Evolutionary conservation across 2,797 vertebrate species (phyloP).

Genomic region (Merluccius polli): DNA sequence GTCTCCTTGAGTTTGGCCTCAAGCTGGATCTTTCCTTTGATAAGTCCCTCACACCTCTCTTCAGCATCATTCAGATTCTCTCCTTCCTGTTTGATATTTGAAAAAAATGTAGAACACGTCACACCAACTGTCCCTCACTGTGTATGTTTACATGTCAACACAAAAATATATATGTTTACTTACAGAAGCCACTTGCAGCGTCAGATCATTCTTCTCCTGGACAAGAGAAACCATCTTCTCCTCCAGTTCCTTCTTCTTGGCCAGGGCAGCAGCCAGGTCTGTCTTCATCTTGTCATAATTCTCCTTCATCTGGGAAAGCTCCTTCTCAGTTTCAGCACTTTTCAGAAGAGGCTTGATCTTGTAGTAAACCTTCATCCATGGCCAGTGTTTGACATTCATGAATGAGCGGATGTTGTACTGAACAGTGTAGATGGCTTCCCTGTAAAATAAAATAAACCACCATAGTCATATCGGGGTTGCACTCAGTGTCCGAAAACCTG

Average conservation of each 20-base stretch:
- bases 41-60: constrained; percentile 60
- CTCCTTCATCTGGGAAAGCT: constrained; percentile 83
- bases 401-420: constrained; percentile 86
- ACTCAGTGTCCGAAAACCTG: rapidly evolving
- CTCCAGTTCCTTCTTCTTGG: constrained; percentile 81
- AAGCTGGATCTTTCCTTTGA: constrained; percentile 68
- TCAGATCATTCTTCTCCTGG: constrained; percentile 82
- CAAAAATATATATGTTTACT: constrained; percentile 40
- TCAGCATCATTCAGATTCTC: constrained; percentile 67
- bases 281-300: constrained; percentile 48
- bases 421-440: constrained; percentile 79
- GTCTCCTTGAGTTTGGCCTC: constrained; percentile 81
- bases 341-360: constrained; percentile 89
- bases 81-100: constrained; percentile 45
- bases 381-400: constrained; percentile 89
- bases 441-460: constrained; percentile 33
- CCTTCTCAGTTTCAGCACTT: constrained; percentile 86
- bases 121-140: not conserved
- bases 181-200: constrained; percentile 82
- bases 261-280: constrained; percentile 24
- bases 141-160: not conserved
- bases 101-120: not conserved
- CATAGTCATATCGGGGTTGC: not conserved
- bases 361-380: constrained; percentile 92
- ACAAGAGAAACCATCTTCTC: constrained; percentile 81